Evolutionary conservation across 2,797 vertebrate genomes (phyloP), one percentile per base, ranked within the genome.

Genomic region (Acanthiza pusilla): DNA sequence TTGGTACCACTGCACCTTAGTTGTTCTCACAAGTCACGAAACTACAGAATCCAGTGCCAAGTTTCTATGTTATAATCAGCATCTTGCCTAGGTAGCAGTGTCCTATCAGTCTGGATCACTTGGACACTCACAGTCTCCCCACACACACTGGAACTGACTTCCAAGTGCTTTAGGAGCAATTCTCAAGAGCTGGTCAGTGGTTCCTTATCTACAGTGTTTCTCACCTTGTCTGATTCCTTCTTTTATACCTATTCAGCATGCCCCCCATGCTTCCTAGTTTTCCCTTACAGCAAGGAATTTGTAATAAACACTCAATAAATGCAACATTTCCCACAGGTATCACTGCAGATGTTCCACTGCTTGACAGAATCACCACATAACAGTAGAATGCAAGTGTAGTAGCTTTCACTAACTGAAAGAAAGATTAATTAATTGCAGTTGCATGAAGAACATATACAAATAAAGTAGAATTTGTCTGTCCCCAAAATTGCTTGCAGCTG

Each of bases 271-370:
- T 65, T 22, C 54, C 70, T 78, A 58, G 72, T 83, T 78, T 84
- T 89, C 71, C 62, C 88, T 92, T 96, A 81, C 16, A 88, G 66
- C 51, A 75, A 77, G 72, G 50, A 47, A 72, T 93, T 89, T 86
- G 32, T 50, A 89, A 91, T 60, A 89, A 95, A 85, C 30, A 55
- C 58, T 88, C 10, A 5, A 75, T 75, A 86, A 93, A 86, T 19
- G 21, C 34, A 66, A 54, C 18, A 50, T 48, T 89, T 88, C 72
- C 87, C 85, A 66, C 36, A 70, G 58, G 66, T 40, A 73, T 30
- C 54, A 40, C 85, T 27, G 40, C 66, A 91, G 72, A 93, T 62
- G 58, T 93, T 91, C 47, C 55, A 38, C 2, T 3, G 1, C 30
- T 67, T 71, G 60, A 77, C 68, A 93, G 67, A 93, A 85, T 26